phyloP scores from a whole-genome alignment of 2,888 invertebrate species.

The Xestia sexstrigata region DNA sequence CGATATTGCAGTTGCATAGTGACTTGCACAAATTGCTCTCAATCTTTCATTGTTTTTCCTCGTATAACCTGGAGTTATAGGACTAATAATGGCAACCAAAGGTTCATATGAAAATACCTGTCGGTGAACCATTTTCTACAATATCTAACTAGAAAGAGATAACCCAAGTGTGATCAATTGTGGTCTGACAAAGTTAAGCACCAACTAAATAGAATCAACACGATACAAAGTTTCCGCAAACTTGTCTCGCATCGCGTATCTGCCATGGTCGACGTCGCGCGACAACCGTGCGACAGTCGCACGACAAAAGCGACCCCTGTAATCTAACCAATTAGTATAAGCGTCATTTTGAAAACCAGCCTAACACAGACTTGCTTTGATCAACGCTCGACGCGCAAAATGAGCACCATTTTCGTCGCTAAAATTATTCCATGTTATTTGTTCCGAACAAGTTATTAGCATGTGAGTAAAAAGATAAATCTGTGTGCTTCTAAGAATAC shows the following conservation, averaged over 20 bases:
- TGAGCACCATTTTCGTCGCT: conserved; percentile 82
- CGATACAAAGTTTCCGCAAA: conserved; percentile 50
- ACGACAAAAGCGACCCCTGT: conserved; percentile 74
- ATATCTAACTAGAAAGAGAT: not conserved
- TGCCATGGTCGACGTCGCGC: conserved; percentile 65
- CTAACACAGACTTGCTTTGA: conserved; percentile 81
- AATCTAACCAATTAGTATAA: conserved; percentile 85
- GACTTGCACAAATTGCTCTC: conserved; percentile 12
- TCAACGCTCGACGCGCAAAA: conserved; percentile 80
- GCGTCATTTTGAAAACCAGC: conserved; percentile 81
- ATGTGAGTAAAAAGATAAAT: conserved; percentile 71
- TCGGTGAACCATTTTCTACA: not conserved
- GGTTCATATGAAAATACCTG: not conserved
- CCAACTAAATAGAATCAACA: conserved; percentile 28
- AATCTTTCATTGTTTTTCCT: conserved; percentile 20
- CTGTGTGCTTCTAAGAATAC: conserved; percentile 79
- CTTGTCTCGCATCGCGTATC: conserved; percentile 54
- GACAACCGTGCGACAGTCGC: conserved; percentile 68
- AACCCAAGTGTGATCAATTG: conserved; percentile 11
- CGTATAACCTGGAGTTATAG: not conserved
- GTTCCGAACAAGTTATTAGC: conserved; percentile 82
- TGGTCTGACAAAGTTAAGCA: conserved; percentile 3
- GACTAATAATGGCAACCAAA: conserved; percentile 5
- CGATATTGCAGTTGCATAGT: conserved; percentile 22
- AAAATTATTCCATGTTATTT: conserved; percentile 79